Evolutionary conservation across 30 jellyfish, hydroid and myxozoan genomes (phyloP).

Genomic region (Phacellophora camtschatica): DNA sequence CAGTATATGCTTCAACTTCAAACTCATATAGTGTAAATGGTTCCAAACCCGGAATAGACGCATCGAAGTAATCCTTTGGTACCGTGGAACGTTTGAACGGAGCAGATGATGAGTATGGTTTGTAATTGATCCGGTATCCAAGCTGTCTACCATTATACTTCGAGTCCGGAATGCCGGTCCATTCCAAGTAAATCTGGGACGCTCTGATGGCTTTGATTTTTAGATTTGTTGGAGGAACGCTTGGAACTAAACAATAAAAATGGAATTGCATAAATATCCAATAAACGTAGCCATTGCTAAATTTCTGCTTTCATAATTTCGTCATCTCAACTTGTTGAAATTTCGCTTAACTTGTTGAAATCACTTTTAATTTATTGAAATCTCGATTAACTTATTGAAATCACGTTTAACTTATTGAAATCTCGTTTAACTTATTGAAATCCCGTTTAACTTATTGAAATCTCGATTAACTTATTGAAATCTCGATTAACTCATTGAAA

Average conservation of each 20-base stretch:
- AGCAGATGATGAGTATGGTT: neutral
- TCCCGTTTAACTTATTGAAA: no score
- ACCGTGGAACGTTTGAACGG: neutral
- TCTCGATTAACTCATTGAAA: no score
- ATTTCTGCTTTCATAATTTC: no score
- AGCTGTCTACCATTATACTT: constrained; percentile 30
- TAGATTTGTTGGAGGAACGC: constrained; percentile 22
- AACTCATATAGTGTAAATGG: constrained; percentile 62
- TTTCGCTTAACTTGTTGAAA: no score
- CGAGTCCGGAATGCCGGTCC: constrained; percentile 39
- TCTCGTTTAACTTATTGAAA: no score
- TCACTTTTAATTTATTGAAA: no score
- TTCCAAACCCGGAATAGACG: neutral
- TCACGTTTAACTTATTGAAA: no score
- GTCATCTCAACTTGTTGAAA: no score
- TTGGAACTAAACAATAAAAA: constrained; percentile 43
- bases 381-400: no score
- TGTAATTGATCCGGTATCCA: constrained; percentile 53
- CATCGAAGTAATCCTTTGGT: neutral
- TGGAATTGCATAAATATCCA: no score
- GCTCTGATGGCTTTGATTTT: constrained; percentile 2
- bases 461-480: no score
- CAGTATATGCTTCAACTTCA: constrained; percentile 60
- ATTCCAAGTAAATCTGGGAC: constrained; percentile 28
- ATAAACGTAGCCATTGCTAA: no score